phyloP scores from a whole-genome alignment of 1,140 invertebrate species.

The Sipha flava region DNA sequence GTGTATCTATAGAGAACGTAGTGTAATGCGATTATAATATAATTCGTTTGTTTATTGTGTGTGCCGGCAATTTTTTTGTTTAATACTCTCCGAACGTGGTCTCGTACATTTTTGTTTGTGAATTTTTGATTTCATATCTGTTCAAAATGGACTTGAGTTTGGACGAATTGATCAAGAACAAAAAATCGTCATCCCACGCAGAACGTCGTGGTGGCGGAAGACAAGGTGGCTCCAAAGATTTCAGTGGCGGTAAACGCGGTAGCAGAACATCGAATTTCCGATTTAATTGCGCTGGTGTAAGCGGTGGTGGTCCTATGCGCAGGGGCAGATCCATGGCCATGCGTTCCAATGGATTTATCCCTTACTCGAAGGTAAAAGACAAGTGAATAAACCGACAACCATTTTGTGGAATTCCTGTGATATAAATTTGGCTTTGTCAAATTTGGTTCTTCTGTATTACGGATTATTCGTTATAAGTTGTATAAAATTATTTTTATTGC shows the following conservation, averaged over 20 bases:
- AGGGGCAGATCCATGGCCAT: conserved; percentile 44
- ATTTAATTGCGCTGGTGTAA: conserved; percentile 37
- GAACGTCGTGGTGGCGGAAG: conserved; percentile 14
- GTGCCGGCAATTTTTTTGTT: too few species aligned
- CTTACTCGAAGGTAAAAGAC: conserved; percentile 43
- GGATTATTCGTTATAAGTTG: too few species aligned
- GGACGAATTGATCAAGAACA: conserved; percentile 8
- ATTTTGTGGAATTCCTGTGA: too few species aligned
- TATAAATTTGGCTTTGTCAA: too few species aligned
- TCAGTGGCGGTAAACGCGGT: not conserved
- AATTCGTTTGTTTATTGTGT: too few species aligned
- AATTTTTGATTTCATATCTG: too few species aligned
- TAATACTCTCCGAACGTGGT: too few species aligned
- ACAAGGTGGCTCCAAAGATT: not conserved
- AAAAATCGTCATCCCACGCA: not conserved
- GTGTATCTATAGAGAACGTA: too few species aligned
- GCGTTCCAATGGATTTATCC: conserved; percentile 24
- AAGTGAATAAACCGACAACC: not conserved
- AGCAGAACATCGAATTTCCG: conserved; percentile 11
- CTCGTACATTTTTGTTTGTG: not conserved
- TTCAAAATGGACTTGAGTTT: not conserved
- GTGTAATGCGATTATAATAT: too few species aligned
- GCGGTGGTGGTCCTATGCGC: conserved; percentile 48
- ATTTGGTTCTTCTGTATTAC: too few species aligned
- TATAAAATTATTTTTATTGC: too few species aligned